Evolutionary conservation across 2,797 vertebrate genomes (phyloP), one percentile per base, ranked within the genome.

Genomic region (Ptychobarbus kaznakovi): DNA sequence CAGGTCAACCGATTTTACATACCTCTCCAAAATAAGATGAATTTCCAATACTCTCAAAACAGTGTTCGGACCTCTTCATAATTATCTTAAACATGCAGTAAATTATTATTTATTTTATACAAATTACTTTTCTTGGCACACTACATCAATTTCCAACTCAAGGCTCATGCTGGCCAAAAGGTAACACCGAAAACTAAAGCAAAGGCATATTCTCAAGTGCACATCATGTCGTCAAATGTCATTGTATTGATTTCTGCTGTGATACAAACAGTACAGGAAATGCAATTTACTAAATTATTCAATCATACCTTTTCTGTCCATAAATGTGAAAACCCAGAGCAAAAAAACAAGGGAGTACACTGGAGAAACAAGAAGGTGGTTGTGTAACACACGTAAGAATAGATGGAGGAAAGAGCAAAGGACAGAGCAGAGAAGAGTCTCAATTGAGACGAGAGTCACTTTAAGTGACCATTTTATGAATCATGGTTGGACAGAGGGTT

Each of bases 151-250:
- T 40, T 42, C 35, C 4, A 16, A 6, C 22, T 42, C 22, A 61
- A 77, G 22, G 35, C 6, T 42, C 35, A 61, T 16, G 35, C 35
- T 25, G 35, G 15, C 7, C 22, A 58, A 61, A 77, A 25, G 38
- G 12, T 25, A 38, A 77, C 35, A 40, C 51, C 16, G 74, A 77
- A 77, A 77, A 77, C 20, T 77, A 15, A 58, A 58, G 51, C 35
- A 13, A 75, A 76, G 49, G 2, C 35, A 76, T 74, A 53, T 38
- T 38, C 49, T 20, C 2, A 4, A 77, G 35, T 56, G 11, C 49
- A 76, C 73, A 13, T 76, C 32, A 76, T 42, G 75, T 42, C 25
- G 75, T 42, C 53, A 77, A 77, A 77, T 77, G 75, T 8, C 13
- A 15, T 61, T n/a, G 0, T n/a, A 76, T 76, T 56, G 74, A 76